Conservation (phyloP, 2,113 vertebrate genomes). For the Etheostoma spectabile region DNA sequence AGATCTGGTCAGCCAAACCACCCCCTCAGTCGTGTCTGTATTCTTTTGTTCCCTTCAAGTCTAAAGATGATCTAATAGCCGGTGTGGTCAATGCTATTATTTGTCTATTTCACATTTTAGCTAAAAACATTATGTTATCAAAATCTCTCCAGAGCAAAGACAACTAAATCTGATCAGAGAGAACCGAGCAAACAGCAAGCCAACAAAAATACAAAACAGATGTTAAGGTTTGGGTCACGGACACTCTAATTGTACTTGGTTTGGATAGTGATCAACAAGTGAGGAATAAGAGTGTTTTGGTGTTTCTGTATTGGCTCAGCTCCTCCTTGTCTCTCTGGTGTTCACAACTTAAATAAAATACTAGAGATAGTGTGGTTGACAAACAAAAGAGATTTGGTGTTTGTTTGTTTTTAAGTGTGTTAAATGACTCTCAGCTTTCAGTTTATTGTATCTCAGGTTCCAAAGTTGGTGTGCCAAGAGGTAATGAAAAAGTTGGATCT, state of each 20-base stretch:
- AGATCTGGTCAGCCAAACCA: background rate
- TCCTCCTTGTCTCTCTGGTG: slow-evolving; percentile 17
- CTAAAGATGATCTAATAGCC: background rate
- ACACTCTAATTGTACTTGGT: slow-evolving; percentile 28
- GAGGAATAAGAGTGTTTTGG: background rate
- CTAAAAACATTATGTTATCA: slow-evolving; percentile 23
- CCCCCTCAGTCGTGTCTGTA: too few relatives aligned
- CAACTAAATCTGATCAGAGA: slow-evolving; percentile 35
- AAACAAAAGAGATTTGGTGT: background rate
- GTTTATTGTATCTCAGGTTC: slow-evolving; percentile 12
- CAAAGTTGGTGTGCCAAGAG: background rate
- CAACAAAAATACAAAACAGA: slow-evolving; percentile 53
- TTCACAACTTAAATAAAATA: slow-evolving; percentile 43
- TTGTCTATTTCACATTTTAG: background rate
- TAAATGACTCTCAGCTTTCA: background rate
- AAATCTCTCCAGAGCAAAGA: slow-evolving; percentile 23
- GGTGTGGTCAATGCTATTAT: background rate
- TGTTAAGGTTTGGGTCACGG: slow-evolving; percentile 38
- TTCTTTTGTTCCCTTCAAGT: background rate
- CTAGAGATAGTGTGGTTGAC: slow-evolving; percentile 24
- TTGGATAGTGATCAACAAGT: slow-evolving; percentile 28
- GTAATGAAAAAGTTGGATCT: background rate
- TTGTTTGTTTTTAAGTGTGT: background rate
- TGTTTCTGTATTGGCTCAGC: background rate
- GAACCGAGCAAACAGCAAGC: slow-evolving; percentile 21